phyloP scores from a whole-genome alignment of 2,888 invertebrate genomes.

The Thalpophila matura region DNA sequence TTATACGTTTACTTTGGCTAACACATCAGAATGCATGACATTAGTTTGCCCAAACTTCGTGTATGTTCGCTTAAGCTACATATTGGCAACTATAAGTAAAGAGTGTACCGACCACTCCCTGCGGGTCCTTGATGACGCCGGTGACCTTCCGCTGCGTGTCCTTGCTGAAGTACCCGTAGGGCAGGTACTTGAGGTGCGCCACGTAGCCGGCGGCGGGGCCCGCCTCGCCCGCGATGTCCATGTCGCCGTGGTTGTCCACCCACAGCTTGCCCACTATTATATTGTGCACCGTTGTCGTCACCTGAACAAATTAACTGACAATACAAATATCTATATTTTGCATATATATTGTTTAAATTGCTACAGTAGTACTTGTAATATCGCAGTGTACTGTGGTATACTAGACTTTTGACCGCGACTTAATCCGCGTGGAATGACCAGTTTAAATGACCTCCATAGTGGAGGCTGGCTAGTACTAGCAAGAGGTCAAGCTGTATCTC shows the following conservation, averaged over 20 bases:
- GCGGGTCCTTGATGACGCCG: slow-evolving; percentile 94
- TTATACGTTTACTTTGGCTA: background rate
- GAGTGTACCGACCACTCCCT: slow-evolving; percentile 93
- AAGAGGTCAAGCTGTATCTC: no score
- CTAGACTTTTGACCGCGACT: no score
- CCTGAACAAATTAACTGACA: slow-evolving; percentile 76
- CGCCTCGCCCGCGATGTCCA: slow-evolving; percentile 96
- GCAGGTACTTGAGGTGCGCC: slow-evolving; percentile 99
- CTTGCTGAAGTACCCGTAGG: slow-evolving; percentile 99
- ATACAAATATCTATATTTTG: slow-evolving; percentile 29
- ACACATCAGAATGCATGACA: background rate
- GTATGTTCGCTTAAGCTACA: background rate
- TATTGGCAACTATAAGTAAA: background rate
- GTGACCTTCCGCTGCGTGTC: slow-evolving; percentile 98
- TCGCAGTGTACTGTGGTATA: no score
- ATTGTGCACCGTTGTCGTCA: slow-evolving; percentile 99
- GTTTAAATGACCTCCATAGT: no score
- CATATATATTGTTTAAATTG: no score
- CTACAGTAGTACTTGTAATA: no score
- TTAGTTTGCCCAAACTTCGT: background rate
- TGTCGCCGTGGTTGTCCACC: slow-evolving; percentile 99
- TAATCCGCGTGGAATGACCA: no score
- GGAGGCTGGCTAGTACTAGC: no score
- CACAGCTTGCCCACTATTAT: slow-evolving; percentile 99
- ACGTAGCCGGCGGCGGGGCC: slow-evolving; percentile 97